These are phyloP conservation scores for Chamaea fasciata DNA, from an alignment of 2,113 vertebrate genomes.

Conservation along the genomic window DNA sequence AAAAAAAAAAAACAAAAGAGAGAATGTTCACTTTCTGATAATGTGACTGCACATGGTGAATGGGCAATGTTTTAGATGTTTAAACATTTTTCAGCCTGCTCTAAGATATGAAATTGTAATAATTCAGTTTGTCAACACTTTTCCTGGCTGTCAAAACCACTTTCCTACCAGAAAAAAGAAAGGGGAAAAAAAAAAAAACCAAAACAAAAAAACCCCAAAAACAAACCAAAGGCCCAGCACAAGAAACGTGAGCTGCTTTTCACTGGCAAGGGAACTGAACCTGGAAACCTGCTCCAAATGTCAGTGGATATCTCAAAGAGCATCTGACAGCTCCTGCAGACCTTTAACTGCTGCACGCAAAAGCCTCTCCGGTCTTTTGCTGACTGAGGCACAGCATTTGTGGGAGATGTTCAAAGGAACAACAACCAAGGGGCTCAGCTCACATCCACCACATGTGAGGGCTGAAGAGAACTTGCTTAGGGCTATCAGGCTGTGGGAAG, in stretches of 20 bases:
- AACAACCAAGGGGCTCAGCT: not conserved
- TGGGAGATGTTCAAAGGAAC: not conserved
- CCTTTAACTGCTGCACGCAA: not conserved
- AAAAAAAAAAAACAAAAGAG: no score
- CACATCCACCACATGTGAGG: rapidly evolving
- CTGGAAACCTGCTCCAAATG: not conserved
- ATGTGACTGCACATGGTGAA: not conserved
- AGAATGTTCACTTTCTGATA: not conserved
- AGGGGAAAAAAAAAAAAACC: not conserved
- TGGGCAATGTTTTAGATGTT: not conserved
- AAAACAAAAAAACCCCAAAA: not conserved
- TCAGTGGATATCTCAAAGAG: not conserved
- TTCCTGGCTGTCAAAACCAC: not conserved
- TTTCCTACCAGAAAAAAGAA: not conserved
- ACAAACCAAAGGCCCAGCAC: not conserved
- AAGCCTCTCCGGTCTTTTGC: not conserved
- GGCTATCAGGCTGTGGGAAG: not conserved
- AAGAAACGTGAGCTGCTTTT: not conserved
- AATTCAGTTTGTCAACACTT: not conserved
- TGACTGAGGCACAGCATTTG: not conserved
- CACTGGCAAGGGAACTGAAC: not conserved
- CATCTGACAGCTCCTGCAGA: not conserved
- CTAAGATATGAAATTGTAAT: not conserved
- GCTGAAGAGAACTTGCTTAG: not conserved
- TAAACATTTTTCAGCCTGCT: not conserved